Base-by-base conservation (phyloP, 2,888 invertebrate genomes). In the Callosobruchus maculatus region DNA sequence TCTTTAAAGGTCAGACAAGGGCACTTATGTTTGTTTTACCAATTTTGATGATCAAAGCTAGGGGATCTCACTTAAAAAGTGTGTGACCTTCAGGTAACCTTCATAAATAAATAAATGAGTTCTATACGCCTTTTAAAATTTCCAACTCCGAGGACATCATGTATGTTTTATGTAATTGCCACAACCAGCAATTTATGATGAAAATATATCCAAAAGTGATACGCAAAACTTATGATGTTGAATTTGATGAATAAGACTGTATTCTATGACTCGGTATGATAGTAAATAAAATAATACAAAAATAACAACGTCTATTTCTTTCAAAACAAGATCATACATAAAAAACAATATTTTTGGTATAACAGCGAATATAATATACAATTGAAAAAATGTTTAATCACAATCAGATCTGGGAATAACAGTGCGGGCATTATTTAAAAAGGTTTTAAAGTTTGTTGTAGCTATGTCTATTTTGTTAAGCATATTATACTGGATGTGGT, bases 221-320 rank as follows among this genome's bases (percentile, higher is more conserved):
- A 13, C 49, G 49, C 49, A 49, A 49, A 49, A 7, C 49, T 49
- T 49, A 49, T 49, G 49, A 49, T 18, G 49, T 26, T 49, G 7
- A 49, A 18, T 49, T 49, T 18, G 49, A 68, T 73, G 71, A 71
- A 73, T 73, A 71, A 73, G 70, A 71, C 71, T 70, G 73, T 73
- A 73, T 73, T 71, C 71, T 68, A 22, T 69, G 69, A 20, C 21
- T 69, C 30, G 21, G 21, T 72, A 68, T 21, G 22, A 68, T 68
- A 68, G 22, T 68, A 68, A 68, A 21, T 68, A 68, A 68, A 68
- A 68, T 68, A 68, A 18, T 49, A 49, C 49, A 49, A 49, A 49
- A 49, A 49, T 49, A 49, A 49, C 49, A 49, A 49, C 49, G 3
- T 49, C 7, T 49, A 49, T 49, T 49, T 18, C 18, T 13, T n/a